Base-by-base conservation (phyloP, 23 tunicate genomes). In the Clavelina lepadiformis region DNA sequence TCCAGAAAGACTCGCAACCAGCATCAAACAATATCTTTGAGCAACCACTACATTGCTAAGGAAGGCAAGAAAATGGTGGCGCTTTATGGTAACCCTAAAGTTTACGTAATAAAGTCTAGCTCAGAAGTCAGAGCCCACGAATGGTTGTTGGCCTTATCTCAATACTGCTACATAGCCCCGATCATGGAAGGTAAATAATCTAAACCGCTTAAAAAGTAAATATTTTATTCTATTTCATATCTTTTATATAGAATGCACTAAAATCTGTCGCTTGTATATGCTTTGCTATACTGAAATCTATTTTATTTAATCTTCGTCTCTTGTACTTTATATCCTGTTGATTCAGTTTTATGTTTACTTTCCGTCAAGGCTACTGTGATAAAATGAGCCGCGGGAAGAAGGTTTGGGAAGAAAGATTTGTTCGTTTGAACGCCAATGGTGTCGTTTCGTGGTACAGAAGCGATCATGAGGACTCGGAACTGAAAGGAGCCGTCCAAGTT, bases 131-230 rank as follows among this genome's bases (percentile, higher is more conserved):
- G 46, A 37, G 80, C 80, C 5, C 69, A 56, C 46, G n/a, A 74
- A 32, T 74, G 80, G 80, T 31, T 74, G 30, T 37, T 74, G 69
- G 29, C 51, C 19, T 36, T 74, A n/a, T 45, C 80, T 20, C 80
- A 74, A 47, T 74, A 74, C 25, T 74, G 80, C 60, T 74, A 61
- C 44, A 70, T 62, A 2, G 80, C 80, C 20, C 80, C 80, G 2
- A 61, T 44, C 6, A 61, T 74, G 60, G 80, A 61, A 74, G 80
- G 80, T 74, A 37, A 5, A 41, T 22, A 23, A 5, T 67, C n/a
- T n/a, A n/a, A n/a, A 19, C 22, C 49, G 49, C 49, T 44, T 44
- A 11, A n/a, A n/a, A n/a, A n/a, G n/a, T n/a, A n/a, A n/a, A n/a
- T n/a, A n/a, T n/a, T n/a, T n/a, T n/a, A n/a, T n/a, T n/a, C n/a